phyloP scores from a whole-genome alignment of 2,888 invertebrate species.

The Noctuana brunneofusca region DNA sequence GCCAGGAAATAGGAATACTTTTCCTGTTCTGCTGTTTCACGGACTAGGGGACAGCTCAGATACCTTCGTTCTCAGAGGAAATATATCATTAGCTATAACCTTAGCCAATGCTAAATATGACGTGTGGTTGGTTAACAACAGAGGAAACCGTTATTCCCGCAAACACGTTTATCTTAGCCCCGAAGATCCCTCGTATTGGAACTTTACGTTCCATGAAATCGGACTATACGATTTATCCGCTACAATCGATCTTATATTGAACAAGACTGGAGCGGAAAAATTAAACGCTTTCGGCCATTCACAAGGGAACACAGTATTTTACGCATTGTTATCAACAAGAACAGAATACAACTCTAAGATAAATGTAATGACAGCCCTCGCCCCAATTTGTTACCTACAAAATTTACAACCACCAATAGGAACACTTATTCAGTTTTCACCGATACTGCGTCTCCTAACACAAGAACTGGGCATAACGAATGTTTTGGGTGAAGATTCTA shows the following conservation, averaged over 20 bases:
- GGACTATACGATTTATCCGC: conserved; percentile 87
- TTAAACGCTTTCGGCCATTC: conserved; percentile 87
- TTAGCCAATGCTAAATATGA: conserved; percentile 82
- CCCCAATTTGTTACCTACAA: conserved; percentile 67
- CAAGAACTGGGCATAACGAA: background rate
- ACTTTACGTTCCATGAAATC: conserved; percentile 87
- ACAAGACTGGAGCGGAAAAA: conserved; percentile 70
- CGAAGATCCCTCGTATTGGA: conserved; percentile 74
- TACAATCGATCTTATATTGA: conserved; percentile 63
- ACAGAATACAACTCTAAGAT: conserved; percentile 82
- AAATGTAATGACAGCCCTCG: conserved; percentile 69
- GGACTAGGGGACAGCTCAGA: conserved; percentile 62
- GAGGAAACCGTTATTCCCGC: conserved; percentile 85
- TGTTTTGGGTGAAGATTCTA: conserved; percentile 34
- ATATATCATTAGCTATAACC: conserved; percentile 54
- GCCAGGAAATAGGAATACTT: conserved; percentile 43
- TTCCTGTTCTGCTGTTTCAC: conserved; percentile 60
- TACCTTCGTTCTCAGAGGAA: conserved; percentile 58
- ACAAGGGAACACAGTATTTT: conserved; percentile 81
- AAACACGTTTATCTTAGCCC: conserved; percentile 76
- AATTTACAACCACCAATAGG: conserved; percentile 23
- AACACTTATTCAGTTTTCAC: conserved; percentile 2
- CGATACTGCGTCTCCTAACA: background rate
- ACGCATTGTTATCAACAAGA: conserved; percentile 67
- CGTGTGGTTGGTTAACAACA: conserved; percentile 66